phyloP scores from a whole-genome alignment of 2,113 vertebrate species.

The Sebastes schlegelii region DNA sequence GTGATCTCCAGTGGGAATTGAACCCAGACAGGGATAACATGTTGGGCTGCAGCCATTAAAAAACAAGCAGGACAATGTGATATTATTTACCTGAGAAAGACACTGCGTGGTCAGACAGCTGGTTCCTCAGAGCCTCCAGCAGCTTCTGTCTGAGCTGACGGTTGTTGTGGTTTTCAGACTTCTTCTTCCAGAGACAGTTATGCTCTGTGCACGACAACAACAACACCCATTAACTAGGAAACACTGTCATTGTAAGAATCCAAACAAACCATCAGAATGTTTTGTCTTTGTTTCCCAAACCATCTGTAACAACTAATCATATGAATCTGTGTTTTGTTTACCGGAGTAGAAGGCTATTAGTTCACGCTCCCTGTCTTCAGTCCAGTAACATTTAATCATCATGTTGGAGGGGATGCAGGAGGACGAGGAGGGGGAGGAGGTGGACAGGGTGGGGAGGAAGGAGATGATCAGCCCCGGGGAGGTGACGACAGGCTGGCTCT shows the following conservation, averaged over 20 bases:
- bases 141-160: conserved; percentile 64
- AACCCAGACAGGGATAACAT: neutral
- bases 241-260: neutral
- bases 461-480: conserved; percentile 27
- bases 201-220: conserved; percentile 55
- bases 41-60: neutral
- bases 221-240: neutral
- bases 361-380: conserved; percentile 62
- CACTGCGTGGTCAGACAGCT: conserved; percentile 51
- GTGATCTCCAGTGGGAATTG: neutral
- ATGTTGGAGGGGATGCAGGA: conserved; percentile 35
- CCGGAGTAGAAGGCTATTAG: conserved; percentile 71
- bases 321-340: conserved; percentile 10
- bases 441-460: conserved; percentile 29
- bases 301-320: neutral
- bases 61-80: neutral
- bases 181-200: conserved; percentile 72
- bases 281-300: neutral
- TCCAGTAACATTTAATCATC: conserved; percentile 64
- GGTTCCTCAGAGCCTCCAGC: conserved; percentile 61
- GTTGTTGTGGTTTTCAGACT: conserved; percentile 74
- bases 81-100: conserved; percentile 54
- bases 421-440: conserved; percentile 19
- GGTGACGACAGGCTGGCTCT: conserved; percentile 1
- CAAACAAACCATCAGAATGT: neutral